These are phyloP conservation scores for Aphelinus atriplicis DNA, from an alignment of 1,140 invertebrate species.

Conservation along the genomic window DNA sequence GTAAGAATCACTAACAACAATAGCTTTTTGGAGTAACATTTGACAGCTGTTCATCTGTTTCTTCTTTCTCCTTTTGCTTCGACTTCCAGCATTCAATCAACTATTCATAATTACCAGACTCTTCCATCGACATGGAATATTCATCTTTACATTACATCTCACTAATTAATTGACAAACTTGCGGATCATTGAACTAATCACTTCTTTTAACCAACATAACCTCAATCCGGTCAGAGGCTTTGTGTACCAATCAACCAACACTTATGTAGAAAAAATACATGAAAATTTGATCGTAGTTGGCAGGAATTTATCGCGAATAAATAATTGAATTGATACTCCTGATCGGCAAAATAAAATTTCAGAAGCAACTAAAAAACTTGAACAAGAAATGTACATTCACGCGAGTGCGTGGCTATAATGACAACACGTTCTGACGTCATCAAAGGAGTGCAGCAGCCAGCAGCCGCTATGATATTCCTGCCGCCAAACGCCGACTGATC, in stretches of 20 bases:
- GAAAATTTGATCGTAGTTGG: not conserved
- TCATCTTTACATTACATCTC: no score
- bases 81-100: no score
- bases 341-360: not conserved
- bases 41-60: slow-evolving; percentile 22
- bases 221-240: not conserved
- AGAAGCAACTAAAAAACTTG: slow-evolving; percentile 4
- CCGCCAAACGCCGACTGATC: no score
- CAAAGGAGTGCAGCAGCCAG: not conserved
- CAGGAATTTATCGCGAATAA: not conserved
- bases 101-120: no score
- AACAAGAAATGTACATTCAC: slow-evolving; percentile 4
- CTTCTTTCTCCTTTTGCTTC: not conserved
- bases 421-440: slow-evolving; percentile 34
- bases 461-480: no score
- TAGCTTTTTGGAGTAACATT: slow-evolving; percentile 6
- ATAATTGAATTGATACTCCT: not conserved
- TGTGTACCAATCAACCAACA: not conserved
- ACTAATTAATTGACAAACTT: no score
- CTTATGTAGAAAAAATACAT: not conserved
- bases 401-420: slow-evolving; percentile 8
- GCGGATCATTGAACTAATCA: no score
- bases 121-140: no score
- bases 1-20: slow-evolving; percentile 9
- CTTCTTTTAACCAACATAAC: not conserved